These are phyloP conservation scores for Kryphioiulus occultus DNA, from an alignment of 2,888 invertebrate genomes.

Conservation along the genomic window DNA sequence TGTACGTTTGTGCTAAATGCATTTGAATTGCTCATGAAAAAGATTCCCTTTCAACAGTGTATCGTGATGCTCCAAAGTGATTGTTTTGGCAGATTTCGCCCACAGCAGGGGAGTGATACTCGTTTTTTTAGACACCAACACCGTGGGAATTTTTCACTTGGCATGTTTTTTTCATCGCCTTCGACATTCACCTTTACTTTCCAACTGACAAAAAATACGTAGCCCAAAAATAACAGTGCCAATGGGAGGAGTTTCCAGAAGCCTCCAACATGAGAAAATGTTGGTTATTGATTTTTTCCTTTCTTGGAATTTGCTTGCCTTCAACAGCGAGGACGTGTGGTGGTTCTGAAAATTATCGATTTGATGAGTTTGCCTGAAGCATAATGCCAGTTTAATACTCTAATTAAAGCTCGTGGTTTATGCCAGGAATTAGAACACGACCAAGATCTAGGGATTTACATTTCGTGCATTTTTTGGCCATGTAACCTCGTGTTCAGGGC, in stretches of 20 bases:
- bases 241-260: not conserved
- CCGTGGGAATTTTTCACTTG: not conserved
- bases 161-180: not conserved
- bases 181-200: not conserved
- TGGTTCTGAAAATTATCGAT: too few relatives aligned
- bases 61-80: not conserved
- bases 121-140: not conserved
- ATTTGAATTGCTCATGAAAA: not conserved
- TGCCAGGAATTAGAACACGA: too few relatives aligned
- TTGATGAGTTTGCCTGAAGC: too few relatives aligned
- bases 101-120: not conserved
- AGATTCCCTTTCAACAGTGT: not conserved
- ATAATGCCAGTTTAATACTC: too few relatives aligned
- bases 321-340: too few relatives aligned
- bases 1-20: not conserved
- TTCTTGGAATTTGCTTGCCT: too few relatives aligned
- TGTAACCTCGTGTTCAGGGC: too few relatives aligned
- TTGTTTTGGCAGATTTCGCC: not conserved
- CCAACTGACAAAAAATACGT: not conserved
- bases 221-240: not conserved
- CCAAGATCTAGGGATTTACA: too few relatives aligned
- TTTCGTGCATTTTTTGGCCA: too few relatives aligned
- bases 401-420: too few relatives aligned
- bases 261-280: too few relatives aligned
- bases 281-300: too few relatives aligned